Percentiles rank a stretch among this genome's conserved stretches.
phyloP scores from a whole-genome alignment of 92 coral and sea anemone species.

The Palythoa grandis region DNA sequence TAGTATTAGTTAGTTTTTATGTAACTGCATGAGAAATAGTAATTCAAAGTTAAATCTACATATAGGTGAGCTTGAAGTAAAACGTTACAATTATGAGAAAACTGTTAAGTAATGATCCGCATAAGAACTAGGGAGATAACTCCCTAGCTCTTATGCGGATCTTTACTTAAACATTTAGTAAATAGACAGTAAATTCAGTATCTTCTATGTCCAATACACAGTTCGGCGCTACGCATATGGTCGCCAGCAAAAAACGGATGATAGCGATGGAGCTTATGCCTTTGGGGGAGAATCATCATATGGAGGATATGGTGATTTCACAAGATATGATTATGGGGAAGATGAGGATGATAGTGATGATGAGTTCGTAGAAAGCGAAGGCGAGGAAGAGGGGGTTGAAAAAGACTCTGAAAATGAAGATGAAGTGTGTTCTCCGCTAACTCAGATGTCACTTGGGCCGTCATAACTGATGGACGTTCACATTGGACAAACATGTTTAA shows the following conservation, averaged over 20 bases:
- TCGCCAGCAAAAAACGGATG: not conserved
- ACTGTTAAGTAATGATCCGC: not conserved
- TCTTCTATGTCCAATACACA: not conserved
- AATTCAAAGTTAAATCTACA: no score
- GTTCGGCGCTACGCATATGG: not conserved
- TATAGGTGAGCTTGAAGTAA: not conserved
- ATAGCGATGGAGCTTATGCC: not conserved
- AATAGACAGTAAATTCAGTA: not conserved
- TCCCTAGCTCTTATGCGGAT: no score
- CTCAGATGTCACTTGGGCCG: not conserved
- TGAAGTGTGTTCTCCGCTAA: not conserved
- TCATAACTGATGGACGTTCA: not conserved
- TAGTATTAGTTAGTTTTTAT: not conserved
- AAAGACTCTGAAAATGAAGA: not conserved
- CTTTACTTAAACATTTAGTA: no score
- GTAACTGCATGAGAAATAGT: not conserved
- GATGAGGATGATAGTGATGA: not conserved
- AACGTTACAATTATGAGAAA: not conserved
- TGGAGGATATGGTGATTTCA: not conserved
- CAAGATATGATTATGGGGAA: not conserved
- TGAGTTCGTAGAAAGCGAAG: not conserved
- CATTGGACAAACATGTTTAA: not conserved
- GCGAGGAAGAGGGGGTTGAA: not conserved
- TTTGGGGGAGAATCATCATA: not conserved
- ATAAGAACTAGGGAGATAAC: no score